Base-by-base conservation (phyloP, 2,113 vertebrate genomes). In the Megalops atlanticus region DNA sequence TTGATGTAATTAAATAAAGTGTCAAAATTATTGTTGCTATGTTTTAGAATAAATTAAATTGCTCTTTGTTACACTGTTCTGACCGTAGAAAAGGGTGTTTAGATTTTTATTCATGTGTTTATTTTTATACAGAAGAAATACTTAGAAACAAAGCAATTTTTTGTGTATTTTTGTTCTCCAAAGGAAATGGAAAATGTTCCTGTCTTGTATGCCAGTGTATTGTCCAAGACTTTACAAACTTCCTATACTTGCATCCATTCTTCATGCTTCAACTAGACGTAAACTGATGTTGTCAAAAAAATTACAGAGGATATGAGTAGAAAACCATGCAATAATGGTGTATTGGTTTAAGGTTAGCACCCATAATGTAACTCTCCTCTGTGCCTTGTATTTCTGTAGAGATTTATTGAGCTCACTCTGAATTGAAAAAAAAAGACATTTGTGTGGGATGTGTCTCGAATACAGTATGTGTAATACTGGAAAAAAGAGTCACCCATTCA, bases 21-120 rank as follows among this genome's bases (percentile, higher is more conserved):
- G 75, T 82, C 54, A 45, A n/a, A 47, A 82, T 81, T 58, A 45
- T 31, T 79, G 82, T 84, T 78, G 78, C 76, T 80, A 77, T 79
- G 71, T 79, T 70, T 80, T 76, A 81, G 73, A 75, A 81, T 68
- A 81, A 74, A 69, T n/a, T 7, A 81, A n/a, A 76, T 49, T 43
- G 38, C 45, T 64, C 27, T 81, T 47, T 81, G 54, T 70, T 81
- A 64, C 21, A 68, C 76, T 43, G 54, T 76, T 70, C 31, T 43
- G 15, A 68, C 58, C 58, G 52, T 75, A 81, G 69, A 74, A 76
- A 58, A 38, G 31, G 27, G 16, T 80, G 47, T 80, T 52, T 76
- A 81, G 80, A 80, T 76, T 76, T 81, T 76, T 70, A 81, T 68
- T 76, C 58, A 58, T 43, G 74, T 70, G 58, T 70, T 81, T 76